phyloP scores from a whole-genome alignment of 2,797 vertebrate species.

The Malurus leucopterus region DNA sequence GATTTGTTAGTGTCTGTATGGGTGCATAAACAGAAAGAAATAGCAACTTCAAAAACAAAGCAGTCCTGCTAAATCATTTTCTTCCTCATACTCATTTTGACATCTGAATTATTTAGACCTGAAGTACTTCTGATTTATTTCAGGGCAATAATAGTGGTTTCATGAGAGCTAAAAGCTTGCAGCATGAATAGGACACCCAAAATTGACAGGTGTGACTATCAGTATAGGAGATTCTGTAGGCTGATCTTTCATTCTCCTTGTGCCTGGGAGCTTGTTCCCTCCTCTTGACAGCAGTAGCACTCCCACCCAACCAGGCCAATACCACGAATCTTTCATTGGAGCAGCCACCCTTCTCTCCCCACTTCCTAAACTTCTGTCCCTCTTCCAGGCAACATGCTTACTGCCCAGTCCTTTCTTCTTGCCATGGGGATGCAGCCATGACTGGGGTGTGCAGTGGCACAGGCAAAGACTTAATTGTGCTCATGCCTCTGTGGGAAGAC shows the following conservation, averaged over 20 bases:
- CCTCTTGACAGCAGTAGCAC: background rate
- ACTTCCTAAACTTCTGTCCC: background rate
- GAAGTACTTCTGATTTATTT: constrained; percentile 10
- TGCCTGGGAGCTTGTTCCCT: background rate
- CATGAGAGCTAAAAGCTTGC: background rate
- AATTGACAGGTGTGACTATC: background rate
- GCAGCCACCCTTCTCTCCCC: background rate
- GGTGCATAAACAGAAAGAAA: constrained; percentile 32
- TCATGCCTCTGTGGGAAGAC: background rate
- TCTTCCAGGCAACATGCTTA: background rate
- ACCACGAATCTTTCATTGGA: background rate
- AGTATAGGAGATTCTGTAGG: background rate
- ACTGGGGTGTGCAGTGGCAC: background rate
- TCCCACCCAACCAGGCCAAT: background rate
- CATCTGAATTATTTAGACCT: constrained; percentile 34
- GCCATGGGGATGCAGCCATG: background rate
- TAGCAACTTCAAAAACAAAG: background rate
- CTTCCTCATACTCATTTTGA: constrained; percentile 14
- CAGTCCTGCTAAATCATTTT: background rate
- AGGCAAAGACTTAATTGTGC: background rate
- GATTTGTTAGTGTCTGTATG: constrained; percentile 15
- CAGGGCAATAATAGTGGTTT: background rate
- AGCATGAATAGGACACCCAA: background rate
- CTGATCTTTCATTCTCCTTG: background rate
- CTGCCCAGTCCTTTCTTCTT: background rate